A percentile compares a stretch with the other conserved stretches of the same genome.
Conservation (phyloP, 2,888 invertebrate species). For the Pristionchus exspectatus region DNA sequence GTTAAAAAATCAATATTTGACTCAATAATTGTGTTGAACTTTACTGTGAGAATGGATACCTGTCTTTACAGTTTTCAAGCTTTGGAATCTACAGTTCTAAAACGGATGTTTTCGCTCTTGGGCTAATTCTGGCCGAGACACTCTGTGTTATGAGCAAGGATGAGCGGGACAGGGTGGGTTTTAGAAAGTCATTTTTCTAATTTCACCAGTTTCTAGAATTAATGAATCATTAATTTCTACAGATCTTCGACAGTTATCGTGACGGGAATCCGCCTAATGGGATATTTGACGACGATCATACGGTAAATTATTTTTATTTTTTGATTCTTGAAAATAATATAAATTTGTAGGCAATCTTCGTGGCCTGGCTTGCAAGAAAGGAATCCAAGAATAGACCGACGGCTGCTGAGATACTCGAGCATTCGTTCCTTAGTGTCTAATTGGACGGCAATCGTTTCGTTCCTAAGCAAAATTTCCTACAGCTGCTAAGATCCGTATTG, state of each 20-base stretch:
- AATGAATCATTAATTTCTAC: not conserved
- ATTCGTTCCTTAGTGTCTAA: not conserved
- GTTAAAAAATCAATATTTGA: no score
- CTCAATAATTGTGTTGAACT: no score
- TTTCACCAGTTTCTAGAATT: no score
- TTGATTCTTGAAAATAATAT: not conserved
- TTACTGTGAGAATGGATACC: no score
- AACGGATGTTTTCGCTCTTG: no score
- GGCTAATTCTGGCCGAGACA: not conserved
- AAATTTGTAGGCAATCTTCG: not conserved
- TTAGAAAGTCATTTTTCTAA: no score
- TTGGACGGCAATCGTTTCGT: not conserved
- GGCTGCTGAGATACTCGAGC: not conserved
- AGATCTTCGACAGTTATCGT: constrained; percentile 15
- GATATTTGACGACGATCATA: not conserved
- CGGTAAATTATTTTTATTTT: not conserved
- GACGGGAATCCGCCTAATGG: not conserved
- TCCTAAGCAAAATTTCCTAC: no score
- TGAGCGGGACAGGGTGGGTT: no score
- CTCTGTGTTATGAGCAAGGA: no score
- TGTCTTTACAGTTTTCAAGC: not conserved
- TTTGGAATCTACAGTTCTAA: not conserved
- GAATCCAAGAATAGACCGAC: not conserved
- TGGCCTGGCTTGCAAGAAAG: not conserved
- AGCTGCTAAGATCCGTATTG: no score